Evolutionary conservation across 2,797 vertebrate genomes (phyloP), one percentile per base, ranked within the genome.

Genomic region (Miichthys miiuy): DNA sequence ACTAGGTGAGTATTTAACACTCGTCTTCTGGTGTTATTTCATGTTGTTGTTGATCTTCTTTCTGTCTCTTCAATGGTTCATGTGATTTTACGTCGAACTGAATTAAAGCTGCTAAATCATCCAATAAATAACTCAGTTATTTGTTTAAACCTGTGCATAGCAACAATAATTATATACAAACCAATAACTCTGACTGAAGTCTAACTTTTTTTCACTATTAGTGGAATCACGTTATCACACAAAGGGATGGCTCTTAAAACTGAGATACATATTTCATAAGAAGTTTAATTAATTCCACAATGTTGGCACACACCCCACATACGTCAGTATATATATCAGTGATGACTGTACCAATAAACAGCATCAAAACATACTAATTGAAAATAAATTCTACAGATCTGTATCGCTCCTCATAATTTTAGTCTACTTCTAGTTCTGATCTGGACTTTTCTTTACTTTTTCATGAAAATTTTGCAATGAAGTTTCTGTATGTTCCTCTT

Each of bases 261-360:
- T 4, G 16, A 18, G 12, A 4, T 20, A 16, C 14, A 18, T 71
- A 51, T 42, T 75, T 70, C 66, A 42, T 60, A 6, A 50, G 18
- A n/a, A 16, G 38, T 52, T 25, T 55, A 57, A 23, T 68, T 17
- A 11, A 56, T 11, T 72, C 41, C 58, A 65, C n/a, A 63, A n/a
- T 23, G 12, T 18, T 46, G 14, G 2, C n/a, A 64, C 42, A 52
- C 7, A 4, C 20, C 14, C 10, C 20, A 14, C 16, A 42, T 1
- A 41, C 12, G n/a, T 25, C 12, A 34, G 46, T 54, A n/a, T n/a
- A n/a, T n/a, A 72, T 34, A 61, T 7, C 25, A 66, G 16, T n/a
- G 18, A 48, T n/a, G 4, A 63, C 3, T 4, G 44, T 3, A 41
- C 54, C 38, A 56, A 54, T 34, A 18, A 62, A 63, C 25, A 44